Evolutionary conservation across 2,888 invertebrate species (phyloP), one percentile per base, ranked within the genome.

Genomic region (Heliconius ethilla): DNA sequence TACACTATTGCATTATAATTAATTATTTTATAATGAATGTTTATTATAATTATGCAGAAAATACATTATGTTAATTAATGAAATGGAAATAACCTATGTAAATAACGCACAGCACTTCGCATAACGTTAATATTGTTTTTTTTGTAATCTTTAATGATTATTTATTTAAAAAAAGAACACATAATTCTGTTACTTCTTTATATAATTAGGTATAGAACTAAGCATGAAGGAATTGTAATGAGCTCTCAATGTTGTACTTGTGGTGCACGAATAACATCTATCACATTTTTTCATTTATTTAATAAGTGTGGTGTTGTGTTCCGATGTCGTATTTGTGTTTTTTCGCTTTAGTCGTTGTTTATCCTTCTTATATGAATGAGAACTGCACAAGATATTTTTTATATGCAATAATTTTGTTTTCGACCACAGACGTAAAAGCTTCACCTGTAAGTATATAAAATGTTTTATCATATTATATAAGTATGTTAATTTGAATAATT

Each of bases 181-280:
- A 18, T 25, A 51, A 63, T 59, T 10, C 18, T 65, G 45, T 63
- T 63, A 37, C 1, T 67, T 74, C 13, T 70, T 66, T 51, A 27
- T 45, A 70, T 77, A 77, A 63, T n/a, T 75, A 75, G 70, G 76
- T 75, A 51, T 75, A 37, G 69, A 69, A 69, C n/a, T 80, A 78
- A 70, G 82, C 81, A 83, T 80, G 81, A 79, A 79, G 63, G 76
- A 67, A 75, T 76, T 81, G 76, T 78, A 78, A 74, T 79, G 77
- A 78, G 76, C 82, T 80, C 81, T 82, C 83, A 82, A 79, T 84
- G 83, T 88, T 87, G 88, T 89, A 87, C 73, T 85, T 86, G 90
- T 92, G 94, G 94, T 94, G 94, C 94, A 94, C 93, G 94, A 94
- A 94, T 94, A 94, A 94, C 94, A 94, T 94, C 94, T 94, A 92